These are phyloP conservation scores for Regulus satrapa DNA, from an alignment of 2,113 vertebrate species.

Conservation along the genomic window DNA sequence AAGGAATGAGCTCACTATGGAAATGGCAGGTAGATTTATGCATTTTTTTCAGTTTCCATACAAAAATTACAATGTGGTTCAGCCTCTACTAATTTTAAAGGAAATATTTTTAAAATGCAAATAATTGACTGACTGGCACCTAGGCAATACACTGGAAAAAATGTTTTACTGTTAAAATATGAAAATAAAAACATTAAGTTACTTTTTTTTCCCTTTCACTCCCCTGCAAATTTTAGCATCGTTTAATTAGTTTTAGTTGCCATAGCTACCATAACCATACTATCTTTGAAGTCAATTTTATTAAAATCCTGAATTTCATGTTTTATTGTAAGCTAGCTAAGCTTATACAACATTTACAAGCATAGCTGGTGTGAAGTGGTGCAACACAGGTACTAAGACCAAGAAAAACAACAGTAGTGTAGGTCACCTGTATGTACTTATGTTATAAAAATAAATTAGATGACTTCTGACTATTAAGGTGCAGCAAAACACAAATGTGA, in stretches of 20 bases:
- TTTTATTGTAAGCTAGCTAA: background rate
- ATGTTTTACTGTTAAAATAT: background rate
- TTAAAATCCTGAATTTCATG: background rate
- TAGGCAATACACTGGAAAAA: background rate
- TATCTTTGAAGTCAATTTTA: constrained; percentile 12
- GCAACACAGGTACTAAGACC: background rate
- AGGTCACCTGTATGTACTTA: background rate
- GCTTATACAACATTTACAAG: background rate
- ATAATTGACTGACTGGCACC: background rate
- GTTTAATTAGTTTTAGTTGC: constrained; percentile 52
- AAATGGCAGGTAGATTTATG: background rate
- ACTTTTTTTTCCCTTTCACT: background rate
- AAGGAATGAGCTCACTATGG: background rate
- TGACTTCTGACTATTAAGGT: background rate
- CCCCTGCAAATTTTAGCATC: constrained; percentile 11
- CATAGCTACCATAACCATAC: constrained; percentile 33
- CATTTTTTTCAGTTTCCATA: background rate
- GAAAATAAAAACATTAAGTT: background rate
- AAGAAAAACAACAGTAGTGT: background rate
- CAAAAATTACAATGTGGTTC: background rate
- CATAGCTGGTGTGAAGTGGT: background rate
- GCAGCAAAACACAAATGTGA: background rate
- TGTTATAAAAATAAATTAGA: background rate
- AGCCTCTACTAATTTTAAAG: background rate
- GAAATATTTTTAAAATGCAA: background rate